Evolutionary conservation across 2,888 invertebrate genomes (phyloP).

Genomic region (Phalera bucephala): DNA sequence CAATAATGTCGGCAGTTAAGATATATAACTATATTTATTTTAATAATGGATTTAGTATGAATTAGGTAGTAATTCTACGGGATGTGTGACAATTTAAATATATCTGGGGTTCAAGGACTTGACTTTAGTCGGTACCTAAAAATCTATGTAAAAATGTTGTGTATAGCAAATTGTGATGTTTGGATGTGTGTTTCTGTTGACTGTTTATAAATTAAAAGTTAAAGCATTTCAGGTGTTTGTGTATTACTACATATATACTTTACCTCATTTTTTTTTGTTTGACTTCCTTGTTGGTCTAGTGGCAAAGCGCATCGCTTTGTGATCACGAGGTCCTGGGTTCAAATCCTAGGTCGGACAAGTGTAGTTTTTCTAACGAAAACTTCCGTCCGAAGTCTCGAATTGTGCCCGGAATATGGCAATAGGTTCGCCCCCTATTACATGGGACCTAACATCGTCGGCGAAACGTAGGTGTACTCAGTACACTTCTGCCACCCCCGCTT

Average conservation of each 20-base stretch:
- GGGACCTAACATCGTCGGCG: too few species aligned
- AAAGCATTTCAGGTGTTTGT: constrained; percentile 25
- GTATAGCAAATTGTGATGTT: constrained; percentile 48
- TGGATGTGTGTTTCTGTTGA: constrained; percentile 64
- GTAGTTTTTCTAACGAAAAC: too few species aligned
- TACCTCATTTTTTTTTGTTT: constrained; percentile 8
- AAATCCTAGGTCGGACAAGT: too few species aligned
- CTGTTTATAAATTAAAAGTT: constrained; percentile 72
- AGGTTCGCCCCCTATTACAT: too few species aligned
- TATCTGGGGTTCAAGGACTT: constrained; percentile 37
- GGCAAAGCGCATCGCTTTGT: constrained; percentile 36
- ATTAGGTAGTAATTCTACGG: constrained; percentile 26
- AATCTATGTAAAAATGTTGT: constrained; percentile 51
- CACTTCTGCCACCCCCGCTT: too few species aligned
- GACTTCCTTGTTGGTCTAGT: too few species aligned
- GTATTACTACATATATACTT: too few species aligned
- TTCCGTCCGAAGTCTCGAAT: too few species aligned
- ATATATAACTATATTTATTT: constrained; percentile 37
- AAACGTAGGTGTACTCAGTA: too few species aligned
- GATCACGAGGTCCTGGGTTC: too few species aligned
- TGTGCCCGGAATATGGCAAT: too few species aligned
- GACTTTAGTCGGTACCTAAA: constrained; percentile 63
- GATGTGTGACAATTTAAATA: constrained; percentile 18
- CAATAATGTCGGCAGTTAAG: constrained; percentile 25
- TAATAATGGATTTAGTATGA: constrained; percentile 28